Evolutionary conservation across 2,113 vertebrate genomes (phyloP).

Genomic region (Callocephalon fimbriatum): DNA sequence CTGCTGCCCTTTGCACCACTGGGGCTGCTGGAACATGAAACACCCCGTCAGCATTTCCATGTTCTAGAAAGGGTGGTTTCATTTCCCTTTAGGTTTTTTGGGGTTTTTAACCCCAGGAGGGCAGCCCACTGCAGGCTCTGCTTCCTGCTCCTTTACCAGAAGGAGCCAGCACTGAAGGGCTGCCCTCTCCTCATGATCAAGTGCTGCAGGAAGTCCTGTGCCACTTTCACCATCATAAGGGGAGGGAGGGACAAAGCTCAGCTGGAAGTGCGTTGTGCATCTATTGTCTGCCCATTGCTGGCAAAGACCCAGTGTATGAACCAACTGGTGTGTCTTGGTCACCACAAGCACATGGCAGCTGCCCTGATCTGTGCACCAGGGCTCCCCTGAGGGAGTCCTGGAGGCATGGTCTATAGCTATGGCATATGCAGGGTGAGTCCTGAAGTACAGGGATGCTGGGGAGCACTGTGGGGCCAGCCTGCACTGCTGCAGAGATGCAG

Average conservation of each 20-base stretch:
- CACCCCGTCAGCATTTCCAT: conserved; percentile 46
- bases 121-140: not conserved
- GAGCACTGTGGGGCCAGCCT: not conserved
- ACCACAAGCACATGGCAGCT: accelerated
- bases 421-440: not conserved
- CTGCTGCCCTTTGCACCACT: not conserved
- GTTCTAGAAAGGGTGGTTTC: conserved; percentile 50
- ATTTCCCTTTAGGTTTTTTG: conserved; percentile 35
- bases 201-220: accelerated
- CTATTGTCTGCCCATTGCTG: not conserved
- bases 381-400: not conserved
- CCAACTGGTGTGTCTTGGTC: accelerated
- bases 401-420: not conserved
- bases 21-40: not conserved
- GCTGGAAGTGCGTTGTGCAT: not conserved
- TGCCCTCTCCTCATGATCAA: not conserved
- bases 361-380: not conserved
- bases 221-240: accelerated
- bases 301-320: not conserved
- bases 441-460: not conserved
- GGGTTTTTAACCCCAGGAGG: not conserved
- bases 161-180: accelerated
- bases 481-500: not conserved
- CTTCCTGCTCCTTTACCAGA: not conserved
- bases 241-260: not conserved